Conservation (phyloP, 2,113 vertebrate genomes). For the Marmota monax region DNA sequence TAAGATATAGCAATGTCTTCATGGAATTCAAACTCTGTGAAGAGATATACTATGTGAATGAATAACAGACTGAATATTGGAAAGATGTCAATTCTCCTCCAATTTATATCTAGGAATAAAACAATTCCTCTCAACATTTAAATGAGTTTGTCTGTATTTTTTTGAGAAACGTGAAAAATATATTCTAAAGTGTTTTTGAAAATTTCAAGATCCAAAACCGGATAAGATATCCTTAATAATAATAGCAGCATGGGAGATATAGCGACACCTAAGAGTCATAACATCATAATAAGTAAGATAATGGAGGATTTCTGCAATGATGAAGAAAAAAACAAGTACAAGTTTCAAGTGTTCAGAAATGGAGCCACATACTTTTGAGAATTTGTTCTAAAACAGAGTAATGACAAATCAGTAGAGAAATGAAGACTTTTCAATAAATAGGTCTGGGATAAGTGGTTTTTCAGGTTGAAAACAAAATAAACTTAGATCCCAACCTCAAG, state of each 20-base stretch:
- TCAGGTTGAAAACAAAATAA: not conserved
- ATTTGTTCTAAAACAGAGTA: not conserved
- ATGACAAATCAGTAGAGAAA: not conserved
- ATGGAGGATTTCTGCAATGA: not conserved
- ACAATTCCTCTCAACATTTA: not conserved
- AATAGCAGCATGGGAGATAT: not conserved
- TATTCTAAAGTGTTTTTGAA: not conserved
- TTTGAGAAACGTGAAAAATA: not conserved
- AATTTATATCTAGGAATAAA: not conserved
- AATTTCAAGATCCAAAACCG: not conserved
- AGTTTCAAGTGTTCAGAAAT: not conserved
- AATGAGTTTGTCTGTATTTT: not conserved
- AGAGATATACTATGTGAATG: not conserved
- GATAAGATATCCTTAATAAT: not conserved
- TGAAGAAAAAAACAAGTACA: not conserved
- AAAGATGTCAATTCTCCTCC: not conserved
- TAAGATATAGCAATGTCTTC: not conserved
- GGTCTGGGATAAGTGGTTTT: not conserved
- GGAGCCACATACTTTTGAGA: not conserved
- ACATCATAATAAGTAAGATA: not conserved
- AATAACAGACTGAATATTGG: not conserved
- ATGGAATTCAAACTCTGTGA: constrained; percentile 21
- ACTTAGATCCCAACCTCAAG: not conserved
- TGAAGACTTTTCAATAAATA: not conserved
- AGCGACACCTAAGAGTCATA: not conserved